A percentile compares a stretch with the other conserved stretches of the same genome.
Evolutionary conservation across 1,140 invertebrate species (phyloP).

Genomic region (Lethrus apterus): DNA sequence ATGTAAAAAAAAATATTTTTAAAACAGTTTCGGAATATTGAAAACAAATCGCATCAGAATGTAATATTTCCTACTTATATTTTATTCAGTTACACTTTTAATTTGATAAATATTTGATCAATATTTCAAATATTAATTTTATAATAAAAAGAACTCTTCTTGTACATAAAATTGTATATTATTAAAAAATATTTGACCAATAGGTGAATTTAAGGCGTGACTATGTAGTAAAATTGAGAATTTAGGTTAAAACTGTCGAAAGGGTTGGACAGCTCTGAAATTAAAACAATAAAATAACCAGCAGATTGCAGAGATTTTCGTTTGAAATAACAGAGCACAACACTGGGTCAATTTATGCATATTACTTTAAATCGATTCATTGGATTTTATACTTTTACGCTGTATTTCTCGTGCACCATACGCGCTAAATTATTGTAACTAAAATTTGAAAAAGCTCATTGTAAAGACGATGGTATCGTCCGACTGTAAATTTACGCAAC

Average conservation of each 20-base stretch:
- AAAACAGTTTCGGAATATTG: too few species aligned
- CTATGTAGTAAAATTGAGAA: constrained; percentile 4
- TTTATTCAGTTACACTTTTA: too few species aligned
- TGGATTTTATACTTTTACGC: constrained; percentile 5
- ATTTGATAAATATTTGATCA: too few species aligned
- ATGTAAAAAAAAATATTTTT: too few species aligned
- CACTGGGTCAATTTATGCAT: constrained; percentile 7
- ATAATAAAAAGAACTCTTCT: too few species aligned
- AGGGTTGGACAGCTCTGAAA: constrained; percentile 14
- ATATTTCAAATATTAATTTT: too few species aligned
- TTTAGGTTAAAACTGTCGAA: background rate
- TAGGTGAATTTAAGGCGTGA: too few species aligned
- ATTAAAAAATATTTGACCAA: too few species aligned
- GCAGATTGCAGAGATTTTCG: constrained; percentile 16
- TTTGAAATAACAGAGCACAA: background rate
- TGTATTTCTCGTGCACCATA: constrained; percentile 10
- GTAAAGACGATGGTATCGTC: constrained; percentile 15
- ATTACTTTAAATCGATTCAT: constrained; percentile 1
- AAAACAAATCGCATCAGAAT: too few species aligned
- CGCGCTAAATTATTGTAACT: constrained; percentile 18
- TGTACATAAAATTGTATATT: too few species aligned
- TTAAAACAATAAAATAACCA: constrained; percentile 22
- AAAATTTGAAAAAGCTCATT: constrained; percentile 16
- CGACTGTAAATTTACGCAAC: constrained; percentile 8
- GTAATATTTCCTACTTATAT: too few species aligned